Conservation (phyloP, 2,888 invertebrate genomes). For the Lysandra bellargus region DNA sequence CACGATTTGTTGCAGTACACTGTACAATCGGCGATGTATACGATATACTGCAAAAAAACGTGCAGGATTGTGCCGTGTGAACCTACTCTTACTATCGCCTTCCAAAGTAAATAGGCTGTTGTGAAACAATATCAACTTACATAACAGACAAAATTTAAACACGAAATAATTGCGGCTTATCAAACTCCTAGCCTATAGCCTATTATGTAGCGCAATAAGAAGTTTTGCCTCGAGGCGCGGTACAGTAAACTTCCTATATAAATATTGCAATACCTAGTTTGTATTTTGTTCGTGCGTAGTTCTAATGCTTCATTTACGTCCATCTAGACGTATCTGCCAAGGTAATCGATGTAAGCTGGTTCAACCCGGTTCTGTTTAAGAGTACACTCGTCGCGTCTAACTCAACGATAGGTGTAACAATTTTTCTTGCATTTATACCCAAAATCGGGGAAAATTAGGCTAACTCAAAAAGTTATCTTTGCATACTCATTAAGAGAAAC, state of each 20-base stretch:
- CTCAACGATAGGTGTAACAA: background rate
- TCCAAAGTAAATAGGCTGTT: slow-evolving; percentile 14
- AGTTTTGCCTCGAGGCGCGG: slow-evolving; percentile 13
- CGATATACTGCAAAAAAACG: no score
- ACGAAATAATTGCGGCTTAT: slow-evolving; percentile 28
- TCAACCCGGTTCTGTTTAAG: slow-evolving; percentile 41
- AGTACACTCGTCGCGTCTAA: slow-evolving; percentile 22
- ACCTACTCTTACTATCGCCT: background rate
- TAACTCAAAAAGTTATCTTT: background rate
- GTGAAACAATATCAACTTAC: slow-evolving; percentile 17
- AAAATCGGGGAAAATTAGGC: background rate
- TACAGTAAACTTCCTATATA: slow-evolving; percentile 38
- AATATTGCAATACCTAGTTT: slow-evolving; percentile 35
- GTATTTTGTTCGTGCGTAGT: slow-evolving; percentile 35
- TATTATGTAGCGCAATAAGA: slow-evolving; percentile 20
- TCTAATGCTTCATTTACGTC: slow-evolving; percentile 39
- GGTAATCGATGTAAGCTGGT: slow-evolving; percentile 43
- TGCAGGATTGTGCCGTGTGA: no score
- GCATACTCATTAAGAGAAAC: background rate
- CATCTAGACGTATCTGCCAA: slow-evolving; percentile 43
- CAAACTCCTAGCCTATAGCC: slow-evolving; percentile 10
- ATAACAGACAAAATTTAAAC: slow-evolving; percentile 27
- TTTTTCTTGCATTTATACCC: background rate
- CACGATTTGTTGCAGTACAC: no score
- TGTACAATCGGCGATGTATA: no score